A percentile compares a stretch with the other conserved stretches of the same genome.
Evolutionary conservation across 2,113 vertebrate species (phyloP).

Genomic region (Dicerorhinus sumatrensis): DNA sequence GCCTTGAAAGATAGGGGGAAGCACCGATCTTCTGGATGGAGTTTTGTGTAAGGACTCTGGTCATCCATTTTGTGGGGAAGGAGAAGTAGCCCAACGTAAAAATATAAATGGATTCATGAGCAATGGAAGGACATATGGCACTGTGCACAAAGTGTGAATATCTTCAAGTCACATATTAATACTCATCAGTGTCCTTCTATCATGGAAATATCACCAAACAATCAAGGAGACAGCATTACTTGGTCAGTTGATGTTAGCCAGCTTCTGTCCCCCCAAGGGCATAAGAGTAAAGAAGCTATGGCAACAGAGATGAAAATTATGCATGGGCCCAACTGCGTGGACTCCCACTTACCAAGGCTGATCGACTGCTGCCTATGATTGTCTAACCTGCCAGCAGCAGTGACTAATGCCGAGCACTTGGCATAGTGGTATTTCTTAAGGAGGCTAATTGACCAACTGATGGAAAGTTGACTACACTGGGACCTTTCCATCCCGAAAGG

Average conservation of each 20-base stretch:
- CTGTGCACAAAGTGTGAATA: not conserved
- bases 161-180: not conserved
- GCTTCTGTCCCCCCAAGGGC: not conserved
- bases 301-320: not conserved
- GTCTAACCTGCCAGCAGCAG: not conserved
- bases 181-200: not conserved
- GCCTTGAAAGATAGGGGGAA: not conserved
- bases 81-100: not conserved
- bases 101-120: not conserved
- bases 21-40: not conserved
- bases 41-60: not conserved
- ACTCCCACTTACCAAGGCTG: not conserved
- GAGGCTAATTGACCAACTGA: not conserved
- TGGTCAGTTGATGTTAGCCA: not conserved
- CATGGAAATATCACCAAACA: not conserved
- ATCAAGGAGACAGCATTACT: not conserved
- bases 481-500: not conserved
- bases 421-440: not conserved
- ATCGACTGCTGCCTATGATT: not conserved
- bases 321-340: no score
- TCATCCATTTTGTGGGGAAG: not conserved
- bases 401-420: not conserved
- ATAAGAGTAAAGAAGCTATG: not conserved
- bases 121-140: not conserved
- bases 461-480: not conserved